phyloP scores from a whole-genome alignment of 2,888 invertebrate species.

The Brenthis daphne region DNA sequence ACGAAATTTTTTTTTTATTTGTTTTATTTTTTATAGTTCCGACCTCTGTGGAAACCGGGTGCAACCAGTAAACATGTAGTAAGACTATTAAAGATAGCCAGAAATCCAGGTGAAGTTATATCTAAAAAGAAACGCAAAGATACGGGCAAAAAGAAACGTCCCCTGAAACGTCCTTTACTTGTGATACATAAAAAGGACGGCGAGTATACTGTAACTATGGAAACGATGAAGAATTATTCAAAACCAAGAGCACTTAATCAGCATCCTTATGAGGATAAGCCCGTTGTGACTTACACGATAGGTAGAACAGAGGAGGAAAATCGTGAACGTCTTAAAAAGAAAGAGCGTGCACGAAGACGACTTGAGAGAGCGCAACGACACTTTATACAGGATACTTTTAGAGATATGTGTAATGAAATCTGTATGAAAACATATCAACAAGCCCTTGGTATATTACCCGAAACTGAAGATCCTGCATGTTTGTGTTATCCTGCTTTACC shows the following conservation, averaged over 20 bases:
- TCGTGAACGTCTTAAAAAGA: conserved; percentile 59
- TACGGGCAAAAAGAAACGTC: conserved; percentile 52
- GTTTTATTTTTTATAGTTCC: conserved; percentile 60
- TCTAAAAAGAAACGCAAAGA: conserved; percentile 65
- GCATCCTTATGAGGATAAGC: conserved; percentile 73
- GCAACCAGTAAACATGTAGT: conserved; percentile 70
- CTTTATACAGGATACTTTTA: conserved; percentile 71
- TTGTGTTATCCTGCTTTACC: conserved; percentile 62
- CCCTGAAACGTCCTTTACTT: conserved; percentile 66
- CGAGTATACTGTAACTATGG: conserved; percentile 72
- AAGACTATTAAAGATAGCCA: conserved; percentile 64
- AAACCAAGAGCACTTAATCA: conserved; percentile 66
- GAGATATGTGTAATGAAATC: conserved; percentile 71
- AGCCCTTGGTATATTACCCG: conserved; percentile 67
- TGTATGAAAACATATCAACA: conserved; percentile 74
- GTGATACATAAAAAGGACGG: conserved; percentile 70
- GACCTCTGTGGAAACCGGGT: conserved; percentile 73
- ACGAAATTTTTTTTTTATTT: conserved; percentile 36
- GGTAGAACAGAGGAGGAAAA: conserved; percentile 76
- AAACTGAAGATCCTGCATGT: conserved; percentile 65
- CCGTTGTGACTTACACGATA: conserved; percentile 63
- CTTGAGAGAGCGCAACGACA: conserved; percentile 67
- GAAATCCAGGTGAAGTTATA: conserved; percentile 60
- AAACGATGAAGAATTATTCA: conserved; percentile 66
- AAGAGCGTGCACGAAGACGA: conserved; percentile 62